Base-by-base conservation (phyloP, 2,888 invertebrate genomes). In the Ichneumoninae sp. region DNA sequence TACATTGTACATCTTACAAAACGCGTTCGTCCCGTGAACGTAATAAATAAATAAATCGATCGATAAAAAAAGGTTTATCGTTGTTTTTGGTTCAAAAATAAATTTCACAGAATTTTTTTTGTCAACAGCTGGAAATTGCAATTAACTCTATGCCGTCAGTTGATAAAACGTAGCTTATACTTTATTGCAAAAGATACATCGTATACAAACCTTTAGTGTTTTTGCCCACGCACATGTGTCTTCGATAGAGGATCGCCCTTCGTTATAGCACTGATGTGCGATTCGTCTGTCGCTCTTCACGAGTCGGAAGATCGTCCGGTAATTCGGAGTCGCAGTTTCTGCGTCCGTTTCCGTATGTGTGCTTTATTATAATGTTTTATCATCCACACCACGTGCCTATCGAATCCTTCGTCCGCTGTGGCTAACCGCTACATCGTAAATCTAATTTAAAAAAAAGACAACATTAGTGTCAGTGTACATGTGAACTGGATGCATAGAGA, bases 361-460 rank as follows among this genome's bases (percentile, higher is more conserved):
- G 22, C 63, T 30, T 13, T 22, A 74, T 36, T 74, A 66, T 57
- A 44, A 26, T 19, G 50, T 63, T 50, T 82, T 76, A 63, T 82
- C 70, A 63, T 33, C 57, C 60, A 47, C n/a, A 66, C 70, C 69
- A 70, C 60, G 73, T 69, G 68, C 63, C 66, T 77, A 74, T 84
- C 75, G 83, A 86, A 78, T 86, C 68, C 85, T 81, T 87, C 87
- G 83, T 88, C 88, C 87, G 87, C 83, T 87, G 47, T 83, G 73
- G 70, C 81, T 86, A 76, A 71, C 85, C 83, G 81, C 87, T 89
- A 88, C 90, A 90, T 89, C 88, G 88, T 91, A 86, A 73, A 74
- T 73, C 85, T 87, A 86, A 80, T 78, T 80, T 6, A 77, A 77
- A 78, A 44, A 33, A 76, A 80, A 13, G 26, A 68, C 16, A 44